Percentiles rank a stretch among this genome's conserved stretches.
These are phyloP conservation scores for Sorex maritimensis DNA, from an alignment of 2,797 vertebrate species.

Conservation along the genomic window DNA sequence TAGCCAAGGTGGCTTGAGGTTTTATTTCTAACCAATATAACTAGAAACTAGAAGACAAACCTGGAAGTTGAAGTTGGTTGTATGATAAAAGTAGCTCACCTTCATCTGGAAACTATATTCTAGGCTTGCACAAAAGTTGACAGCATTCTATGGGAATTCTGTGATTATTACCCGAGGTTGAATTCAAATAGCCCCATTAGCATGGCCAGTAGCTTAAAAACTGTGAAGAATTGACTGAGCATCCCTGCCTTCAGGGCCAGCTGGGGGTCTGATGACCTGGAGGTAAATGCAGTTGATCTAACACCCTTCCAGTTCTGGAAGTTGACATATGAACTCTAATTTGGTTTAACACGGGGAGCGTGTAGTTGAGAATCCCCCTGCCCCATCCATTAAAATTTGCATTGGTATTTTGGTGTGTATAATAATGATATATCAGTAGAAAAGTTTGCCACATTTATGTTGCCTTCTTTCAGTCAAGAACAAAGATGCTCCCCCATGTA, in stretches of 20 bases:
- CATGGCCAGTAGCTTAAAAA: too few relatives aligned
- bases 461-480: neutral
- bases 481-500: neutral
- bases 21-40: neutral
- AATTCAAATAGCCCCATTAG: neutral
- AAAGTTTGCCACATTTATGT: neutral
- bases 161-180: neutral
- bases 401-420: neutral
- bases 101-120: neutral
- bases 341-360: neutral
- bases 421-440: neutral
- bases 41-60: neutral
- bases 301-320: neutral
- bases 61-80: neutral
- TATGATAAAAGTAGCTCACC: neutral
- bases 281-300: neutral
- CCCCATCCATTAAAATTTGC: neutral
- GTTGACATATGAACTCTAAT: too few relatives aligned
- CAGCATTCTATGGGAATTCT: neutral
- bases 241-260: neutral
- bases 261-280: neutral
- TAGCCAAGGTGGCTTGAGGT: neutral
- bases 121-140: neutral
- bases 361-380: neutral
- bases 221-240: neutral